Evolutionary conservation across 2,888 invertebrate genomes (phyloP).

Genomic region (Caenorhabditis doughertyi): DNA sequence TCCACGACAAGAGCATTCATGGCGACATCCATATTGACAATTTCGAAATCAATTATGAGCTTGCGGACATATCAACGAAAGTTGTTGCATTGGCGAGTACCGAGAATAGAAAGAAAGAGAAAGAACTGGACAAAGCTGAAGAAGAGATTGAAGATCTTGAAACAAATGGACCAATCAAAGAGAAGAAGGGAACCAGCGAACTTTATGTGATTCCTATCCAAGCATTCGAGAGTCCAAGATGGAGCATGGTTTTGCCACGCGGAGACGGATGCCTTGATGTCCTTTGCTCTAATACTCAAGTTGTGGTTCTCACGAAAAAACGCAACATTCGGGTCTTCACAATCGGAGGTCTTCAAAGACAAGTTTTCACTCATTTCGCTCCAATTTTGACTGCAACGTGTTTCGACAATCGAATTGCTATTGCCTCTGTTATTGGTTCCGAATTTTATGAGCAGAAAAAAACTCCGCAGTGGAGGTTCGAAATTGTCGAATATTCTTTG

Average conservation of each 20-base stretch:
- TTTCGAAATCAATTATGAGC: conserved; percentile 89
- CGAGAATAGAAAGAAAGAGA: conserved; percentile 59
- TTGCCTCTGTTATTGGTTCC: conserved; percentile 87
- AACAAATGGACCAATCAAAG: conserved; percentile 11
- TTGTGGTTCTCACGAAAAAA: conserved; percentile 89
- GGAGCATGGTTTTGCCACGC: conserved; percentile 71
- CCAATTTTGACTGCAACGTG: conserved; percentile 88
- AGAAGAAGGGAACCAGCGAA: conserved; percentile 53
- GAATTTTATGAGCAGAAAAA: conserved; percentile 64
- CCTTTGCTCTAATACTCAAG: conserved; percentile 86
- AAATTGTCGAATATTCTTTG: conserved; percentile 60
- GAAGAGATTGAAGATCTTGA: conserved; percentile 44
- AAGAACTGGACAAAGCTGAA: conserved; percentile 40
- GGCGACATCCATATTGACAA: conserved; percentile 94
- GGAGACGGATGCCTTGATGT: conserved; percentile 88
- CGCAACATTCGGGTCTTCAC: conserved; percentile 91
- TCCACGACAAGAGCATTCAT: conserved; percentile 93
- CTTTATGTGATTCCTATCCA: conserved; percentile 55
- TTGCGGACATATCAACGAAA: conserved; percentile 91
- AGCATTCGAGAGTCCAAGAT: conserved; percentile 54
- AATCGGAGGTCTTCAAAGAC: conserved; percentile 91
- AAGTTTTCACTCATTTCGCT: conserved; percentile 87
- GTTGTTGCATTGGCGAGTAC: conserved; percentile 86
- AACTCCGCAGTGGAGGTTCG: conserved; percentile 58
- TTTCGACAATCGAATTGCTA: conserved; percentile 86